Conservation (phyloP, 1,140 invertebrate species). For the Dufourea novaeangliae region DNA sequence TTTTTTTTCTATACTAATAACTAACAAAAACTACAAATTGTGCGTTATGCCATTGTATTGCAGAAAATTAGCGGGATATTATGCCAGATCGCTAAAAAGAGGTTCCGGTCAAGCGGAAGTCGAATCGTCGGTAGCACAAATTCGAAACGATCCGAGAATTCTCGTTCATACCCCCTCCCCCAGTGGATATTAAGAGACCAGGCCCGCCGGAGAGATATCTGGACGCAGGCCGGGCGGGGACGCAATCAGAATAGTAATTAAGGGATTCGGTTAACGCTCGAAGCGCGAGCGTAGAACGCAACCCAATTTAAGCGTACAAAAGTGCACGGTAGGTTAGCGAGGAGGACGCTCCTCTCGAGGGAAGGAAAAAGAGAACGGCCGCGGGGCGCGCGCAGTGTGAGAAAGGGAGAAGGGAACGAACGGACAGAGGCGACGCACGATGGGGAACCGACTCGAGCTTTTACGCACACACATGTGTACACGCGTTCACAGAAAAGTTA, state of each 20-base stretch:
- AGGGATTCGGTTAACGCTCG: slow-evolving; percentile 75
- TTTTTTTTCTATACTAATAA: no score
- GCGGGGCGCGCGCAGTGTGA: slow-evolving; percentile 28
- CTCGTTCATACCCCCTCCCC: slow-evolving; percentile 12
- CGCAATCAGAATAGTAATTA: slow-evolving; percentile 78
- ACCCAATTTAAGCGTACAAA: slow-evolving; percentile 76
- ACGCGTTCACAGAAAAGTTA: no score
- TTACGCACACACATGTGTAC: slow-evolving; percentile 5
- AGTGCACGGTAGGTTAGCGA: slow-evolving; percentile 66
- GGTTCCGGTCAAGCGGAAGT: neutral
- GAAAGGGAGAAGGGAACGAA: slow-evolving; percentile 28
- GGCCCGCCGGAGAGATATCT: slow-evolving; percentile 58
- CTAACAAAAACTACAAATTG: no score
- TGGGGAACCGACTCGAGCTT: slow-evolving; percentile 30
- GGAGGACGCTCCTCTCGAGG: slow-evolving; percentile 38
- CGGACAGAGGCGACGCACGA: slow-evolving; percentile 34
- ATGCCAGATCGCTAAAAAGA: no score
- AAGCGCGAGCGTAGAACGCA: slow-evolving; percentile 70
- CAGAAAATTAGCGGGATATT: no score
- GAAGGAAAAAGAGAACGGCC: slow-evolving; percentile 33
- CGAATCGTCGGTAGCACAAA: neutral
- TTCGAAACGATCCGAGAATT: slow-evolving; percentile 56
- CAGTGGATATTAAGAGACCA: slow-evolving; percentile 60
- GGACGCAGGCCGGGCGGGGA: slow-evolving; percentile 44
- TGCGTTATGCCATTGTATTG: no score